phyloP scores from a whole-genome alignment of 2,888 invertebrate genomes.

The Nymphalis urticae region DNA sequence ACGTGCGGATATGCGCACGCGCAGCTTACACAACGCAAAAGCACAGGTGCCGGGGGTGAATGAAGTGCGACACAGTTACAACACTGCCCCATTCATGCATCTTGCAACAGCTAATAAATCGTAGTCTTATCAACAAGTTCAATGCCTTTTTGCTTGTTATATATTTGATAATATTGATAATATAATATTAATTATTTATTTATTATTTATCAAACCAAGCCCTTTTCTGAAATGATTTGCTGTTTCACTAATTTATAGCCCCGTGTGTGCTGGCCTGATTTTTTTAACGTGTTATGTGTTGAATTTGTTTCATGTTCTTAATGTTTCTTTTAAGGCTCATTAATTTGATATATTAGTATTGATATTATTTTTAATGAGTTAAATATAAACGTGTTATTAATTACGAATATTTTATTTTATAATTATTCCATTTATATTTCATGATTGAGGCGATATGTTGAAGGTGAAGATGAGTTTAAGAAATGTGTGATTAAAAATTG shows the following conservation, averaged over 20 bases:
- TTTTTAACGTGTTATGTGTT: not conserved
- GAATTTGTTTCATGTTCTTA: conserved; percentile 6
- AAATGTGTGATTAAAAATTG: too few species aligned
- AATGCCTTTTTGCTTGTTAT: conserved; percentile 26
- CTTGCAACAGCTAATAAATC: conserved; percentile 28
- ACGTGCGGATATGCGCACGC: conserved; percentile 22
- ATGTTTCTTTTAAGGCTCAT: conserved; percentile 6
- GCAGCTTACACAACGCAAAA: conserved; percentile 16
- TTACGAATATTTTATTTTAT: too few species aligned
- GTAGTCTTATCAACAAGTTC: conserved; percentile 20
- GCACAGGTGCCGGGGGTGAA: conserved; percentile 4
- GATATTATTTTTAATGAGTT: too few species aligned
- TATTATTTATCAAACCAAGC: conserved; percentile 4
- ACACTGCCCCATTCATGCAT: conserved; percentile 22
- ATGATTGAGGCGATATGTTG: too few species aligned
- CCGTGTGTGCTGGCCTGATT: conserved; percentile 6
- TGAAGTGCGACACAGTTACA: conserved; percentile 11
- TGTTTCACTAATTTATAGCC: conserved; percentile 11
- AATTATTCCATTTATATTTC: too few species aligned
- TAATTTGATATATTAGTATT: not conserved
- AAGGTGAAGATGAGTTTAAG: too few species aligned
- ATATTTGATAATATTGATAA: conserved; percentile 10
- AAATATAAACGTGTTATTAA: too few species aligned
- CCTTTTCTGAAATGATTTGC: not conserved
- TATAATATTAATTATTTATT: conserved; percentile 6